Base-by-base conservation (phyloP, 2,797 vertebrate genomes). In the Neomorphus geoffroyi region DNA sequence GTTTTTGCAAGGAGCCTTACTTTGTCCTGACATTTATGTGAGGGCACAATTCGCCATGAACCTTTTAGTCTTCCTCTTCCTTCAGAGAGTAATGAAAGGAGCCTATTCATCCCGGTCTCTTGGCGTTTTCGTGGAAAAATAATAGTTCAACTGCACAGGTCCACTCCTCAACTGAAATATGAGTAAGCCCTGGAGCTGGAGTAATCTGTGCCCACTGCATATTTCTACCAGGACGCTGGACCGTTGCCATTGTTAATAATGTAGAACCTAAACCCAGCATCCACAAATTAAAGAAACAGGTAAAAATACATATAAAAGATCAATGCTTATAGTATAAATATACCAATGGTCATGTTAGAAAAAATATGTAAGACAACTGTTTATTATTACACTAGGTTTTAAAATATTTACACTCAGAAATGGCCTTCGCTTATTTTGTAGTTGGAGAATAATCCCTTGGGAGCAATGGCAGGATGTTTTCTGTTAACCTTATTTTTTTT, bases 381-480 rank as follows among this genome's bases (percentile, higher is more conserved):
- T 86, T 88, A 93, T 84, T 90, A 88, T 94, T 96, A 83, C 61
- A 45, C 51, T 77, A 85, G 57, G 3, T 80, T 94, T 96, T 88
- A 66, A 83, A 94, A 83, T 81, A 90, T 73, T 88, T 91, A 75
- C 67, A 66, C 82, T 96, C 54, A 82, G 93, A 97, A 97, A 95
- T 94, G 65, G 87, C 90, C 80, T 46, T 86, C 30, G 56, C 66
- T 96, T 78, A 62, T 93, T 93, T 92, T n/a, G 9, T 77, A 93
- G 71, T 65, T 95, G 93, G 64, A n/a, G 22, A 78, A 62, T 65
- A 72, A 87, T 96, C 97, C 96, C 96, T 74, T 88, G 94, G 90
- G 94, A 96, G 72, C 86, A 82, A 85, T 88, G 89, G 92, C 96
- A 97, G 97, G 97, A 98, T 97, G 95, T 97, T 97, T 98, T 98